Conservation (phyloP, 30 jellyfish, hydroid and myxozoan genomes). For the Chrysaora quinquecirrha region DNA sequence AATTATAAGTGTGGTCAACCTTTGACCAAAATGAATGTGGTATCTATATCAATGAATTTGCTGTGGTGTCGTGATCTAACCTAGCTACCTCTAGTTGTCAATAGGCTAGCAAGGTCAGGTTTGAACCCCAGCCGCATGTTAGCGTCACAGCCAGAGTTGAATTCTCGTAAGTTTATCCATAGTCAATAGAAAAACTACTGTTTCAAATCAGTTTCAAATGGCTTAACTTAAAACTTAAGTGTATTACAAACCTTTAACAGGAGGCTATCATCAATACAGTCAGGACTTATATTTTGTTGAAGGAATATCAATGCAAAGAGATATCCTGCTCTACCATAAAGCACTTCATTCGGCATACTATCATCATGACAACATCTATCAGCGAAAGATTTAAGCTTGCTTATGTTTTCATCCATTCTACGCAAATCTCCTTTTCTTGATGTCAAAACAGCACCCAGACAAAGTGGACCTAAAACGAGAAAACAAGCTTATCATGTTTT, state of each 20-base stretch:
- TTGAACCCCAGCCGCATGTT: too few relatives aligned
- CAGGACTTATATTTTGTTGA: constrained; percentile 28
- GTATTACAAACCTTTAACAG: constrained; percentile 8
- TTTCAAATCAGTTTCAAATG: too few relatives aligned
- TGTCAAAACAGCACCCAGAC: constrained; percentile 53
- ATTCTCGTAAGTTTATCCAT: too few relatives aligned
- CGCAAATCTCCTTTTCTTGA: constrained; percentile 29
- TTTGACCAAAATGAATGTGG: too few relatives aligned
- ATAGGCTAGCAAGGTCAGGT: too few relatives aligned
- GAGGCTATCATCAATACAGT: constrained; percentile 8
- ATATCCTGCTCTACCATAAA: constrained; percentile 86
- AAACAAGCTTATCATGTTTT: background rate
- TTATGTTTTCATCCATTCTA: background rate
- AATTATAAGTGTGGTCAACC: too few relatives aligned
- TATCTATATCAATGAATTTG: too few relatives aligned
- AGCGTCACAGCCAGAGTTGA: too few relatives aligned
- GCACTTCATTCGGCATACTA: constrained; percentile 72
- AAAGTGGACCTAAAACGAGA: constrained; percentile 51
- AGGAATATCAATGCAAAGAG: constrained; percentile 73
- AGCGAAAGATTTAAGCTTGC: constrained; percentile 6
- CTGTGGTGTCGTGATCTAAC: too few relatives aligned
- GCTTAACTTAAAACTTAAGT: too few relatives aligned
- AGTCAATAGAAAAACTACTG: too few relatives aligned
- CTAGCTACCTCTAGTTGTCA: too few relatives aligned
- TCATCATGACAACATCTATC: constrained; percentile 65